Evolutionary conservation across 2,797 vertebrate species (phyloP), one percentile per base, ranked within the genome.

Genomic region (Sciurus vulgaris): DNA sequence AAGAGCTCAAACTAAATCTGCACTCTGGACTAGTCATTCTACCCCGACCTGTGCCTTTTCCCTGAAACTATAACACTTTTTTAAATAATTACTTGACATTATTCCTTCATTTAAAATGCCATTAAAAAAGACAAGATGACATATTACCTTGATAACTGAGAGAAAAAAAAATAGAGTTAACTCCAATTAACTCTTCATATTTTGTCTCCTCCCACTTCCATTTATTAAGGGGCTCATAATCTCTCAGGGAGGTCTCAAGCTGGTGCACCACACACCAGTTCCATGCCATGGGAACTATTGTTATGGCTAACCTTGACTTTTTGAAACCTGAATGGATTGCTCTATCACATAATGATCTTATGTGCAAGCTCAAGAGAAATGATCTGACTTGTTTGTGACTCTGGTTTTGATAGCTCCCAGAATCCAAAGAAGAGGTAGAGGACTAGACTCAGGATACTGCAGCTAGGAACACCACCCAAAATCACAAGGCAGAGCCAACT

Each of bases 351-450:
- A 49, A 65, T 94, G 51, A 51, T 91, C n/a, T 73, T 91, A 81
- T 30, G 88, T 73, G 65, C 1, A 81, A 92, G 30, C 44, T n/a
- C n/a, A 59, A 81, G 56, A 94, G 65, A 95, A 93, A 91, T 28
- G 18, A 56, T 74, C 33, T 49, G 28, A 18, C 30, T 95, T 61
- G 41, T 35, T 72, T 84, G 35, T 59, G 22, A 86, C 61, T 73
- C 76, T 56, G 38, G 7, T 92, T 85, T 77, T 76, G 1, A 17
- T 89, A 33, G 26, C 13, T 26, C 8, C 30, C 85, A 67, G 30
- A 85, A 93, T 70, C 20, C 69, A 84, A 61, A 96, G 20, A 70
- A 88, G 33, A 24, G 4, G 59, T 74, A 12, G 11, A 74, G 41
- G 24, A 84, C 33, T 47, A 91, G 78, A 63, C n/a, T 85, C 54